Evolutionary conservation across 92 coral and sea anemone species (phyloP), one percentile per base, ranked within the genome.

Genomic region (Virgularia gustaviana): DNA sequence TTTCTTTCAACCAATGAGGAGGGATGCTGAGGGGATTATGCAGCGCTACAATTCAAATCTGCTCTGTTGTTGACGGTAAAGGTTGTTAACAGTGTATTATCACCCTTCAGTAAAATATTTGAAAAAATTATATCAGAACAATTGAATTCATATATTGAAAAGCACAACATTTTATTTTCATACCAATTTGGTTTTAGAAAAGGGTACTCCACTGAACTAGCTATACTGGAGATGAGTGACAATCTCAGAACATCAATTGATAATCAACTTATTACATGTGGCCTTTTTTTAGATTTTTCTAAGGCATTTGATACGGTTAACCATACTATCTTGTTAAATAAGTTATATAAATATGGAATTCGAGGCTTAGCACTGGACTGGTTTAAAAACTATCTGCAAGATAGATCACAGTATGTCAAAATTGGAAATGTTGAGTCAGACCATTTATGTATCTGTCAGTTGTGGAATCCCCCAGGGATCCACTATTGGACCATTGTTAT

Each of bases 261-360:
- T 64, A 78, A 82, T 6, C 73, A 70, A 42, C 57, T 53, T 36
- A 63, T 66, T 49, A 67, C 85, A 19, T 78, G 85, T 73, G 90
- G 87, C 24, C 47, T 86, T 39, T 85, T 81, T 68, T 58, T 82
- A 15, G 85, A 86, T 31, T 67, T 82, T 44, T 58, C 82, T 9
- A 86, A 85, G 70, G 90, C 86, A 16, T 85, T 81, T 59, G 90
- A 81, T 34, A 86, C 87, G 1, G 78, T 82, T 5, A 77, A 73
- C 43, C 89, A 85, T 64, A 36, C 75, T 16, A 80, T 85, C n/a
- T 57, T 80, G 55, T 27, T 85, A 54, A 3, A 53, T 12, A 80
- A 85, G 56, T 43, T 75, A 32, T 76, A 62, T 37, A 32, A 68
- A 25, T 86, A 86, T 86, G 82, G 87, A 3, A 63, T 82, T 9